Evolutionary conservation across 2,113 vertebrate genomes (phyloP), one percentile per base, ranked within the genome.

Genomic region (Gasterosteus nipponicus): DNA sequence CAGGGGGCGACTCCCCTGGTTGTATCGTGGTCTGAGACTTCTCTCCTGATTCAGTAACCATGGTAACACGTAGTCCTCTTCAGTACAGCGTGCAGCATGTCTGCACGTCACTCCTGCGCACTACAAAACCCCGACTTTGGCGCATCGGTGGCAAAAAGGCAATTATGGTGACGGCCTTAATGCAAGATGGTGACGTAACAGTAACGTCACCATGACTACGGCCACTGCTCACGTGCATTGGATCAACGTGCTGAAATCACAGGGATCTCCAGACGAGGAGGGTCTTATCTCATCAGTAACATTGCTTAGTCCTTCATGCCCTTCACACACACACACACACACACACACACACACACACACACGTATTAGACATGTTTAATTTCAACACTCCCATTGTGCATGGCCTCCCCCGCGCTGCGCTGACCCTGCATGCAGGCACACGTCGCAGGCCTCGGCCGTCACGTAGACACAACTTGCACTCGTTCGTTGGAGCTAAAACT

Each of bases 301-400:
- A 62, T 73, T 59, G 76, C 76, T 70, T 39, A 54, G 67, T 49
- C 26, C 38, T 56, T 63, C 6, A 10, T 81, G 51, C 53, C 49
- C 16, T 18, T 29, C 41, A 10, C 69, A 16, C 42, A 38, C 46
- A 53, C 53, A 19, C 71, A 46, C 72, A 44, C 59, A 41, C 58
- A 62, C 59, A 64, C 58, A 26, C 54, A 44, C 18, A 57, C 64
- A 69, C 65, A 61, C 65, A 56, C 58, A 49, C 51, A 63, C 69
- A 16, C 42, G 58, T 63, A 72, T n/a, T 51, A 62, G 73, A 79
- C 63, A 82, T 49, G 64, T 83, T 76, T 75, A 22, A 83, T 73
- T 82, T 86, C 82, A 85, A 75, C 80, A 85, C 66, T 75, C 80
- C 62, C 73, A 81, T 89, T 83, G 59, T 81, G 62, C 69, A 22